Base-by-base conservation (phyloP, 2,797 vertebrate genomes). In the Salmo trutta region DNA sequence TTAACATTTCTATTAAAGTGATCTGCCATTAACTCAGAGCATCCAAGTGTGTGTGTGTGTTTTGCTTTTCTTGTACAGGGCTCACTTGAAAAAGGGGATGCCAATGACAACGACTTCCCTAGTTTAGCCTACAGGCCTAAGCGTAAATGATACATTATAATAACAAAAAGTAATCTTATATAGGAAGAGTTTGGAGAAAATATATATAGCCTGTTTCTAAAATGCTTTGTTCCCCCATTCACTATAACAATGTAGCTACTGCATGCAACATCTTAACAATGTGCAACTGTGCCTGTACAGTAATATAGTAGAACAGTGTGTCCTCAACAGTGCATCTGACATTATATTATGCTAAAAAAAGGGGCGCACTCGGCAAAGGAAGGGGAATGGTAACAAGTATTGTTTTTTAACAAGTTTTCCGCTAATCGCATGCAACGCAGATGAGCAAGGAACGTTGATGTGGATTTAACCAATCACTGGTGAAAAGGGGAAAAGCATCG, bases 401-500 rank as follows among this genome's bases (percentile, higher is more conserved):
- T 33, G 5, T 33, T 33, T 27, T 52, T 27, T 86, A 87, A 91
- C 81, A 83, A 77, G 77, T 67, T 33, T 4, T 73, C 7, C 8
- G 74, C 75, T 77, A 86, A 84, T 84, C 92, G 86, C 92, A 92
- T 92, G 93, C 78, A 71, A 69, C 79, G 77, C 93, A 84, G 93
- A 91, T 95, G 94, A 82, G 15, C 86, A 83, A 82, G 80, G 89
- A 89, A 89, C 94, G 94, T 88, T 80, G n/a, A 85, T 16, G 41
- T 2, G 21, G 8, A 1, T 19, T 27, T 1, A 77, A 21, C 94
- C 93, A 94, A 94, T 94, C 88, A 88, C 64, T 83, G 47, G 33
- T 2, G 73, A 80, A 71, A 66, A 0, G 8, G 33, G 5, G 31
- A 31, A 5, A 8, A 16, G 14, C 2, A 1, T 56, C 79, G 77